Conservation (phyloP, 2,113 vertebrate species). For the Gambusia holbrooki region DNA sequence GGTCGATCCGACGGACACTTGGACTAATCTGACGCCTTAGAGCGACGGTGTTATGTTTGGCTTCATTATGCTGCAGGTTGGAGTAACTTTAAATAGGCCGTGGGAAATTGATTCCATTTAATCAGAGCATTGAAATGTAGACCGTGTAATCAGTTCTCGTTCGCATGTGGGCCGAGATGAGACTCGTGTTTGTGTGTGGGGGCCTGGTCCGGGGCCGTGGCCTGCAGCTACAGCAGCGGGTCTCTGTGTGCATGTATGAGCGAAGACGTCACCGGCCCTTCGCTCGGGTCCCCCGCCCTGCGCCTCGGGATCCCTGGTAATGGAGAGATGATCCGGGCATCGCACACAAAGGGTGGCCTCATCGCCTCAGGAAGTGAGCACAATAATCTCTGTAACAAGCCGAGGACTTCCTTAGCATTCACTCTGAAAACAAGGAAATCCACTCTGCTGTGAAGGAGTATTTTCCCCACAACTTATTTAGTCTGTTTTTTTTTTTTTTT, state of each 20-base stretch:
- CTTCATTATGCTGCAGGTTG: constrained; percentile 55
- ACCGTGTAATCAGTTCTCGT: constrained; percentile 73
- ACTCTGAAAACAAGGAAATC: constrained; percentile 49
- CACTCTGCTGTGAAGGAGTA: neutral
- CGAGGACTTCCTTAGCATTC: constrained; percentile 46
- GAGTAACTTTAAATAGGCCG: constrained; percentile 71
- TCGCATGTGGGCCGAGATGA: constrained; percentile 75
- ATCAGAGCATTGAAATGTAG: constrained; percentile 74
- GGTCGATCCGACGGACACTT: constrained; percentile 19
- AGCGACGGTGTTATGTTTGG: constrained; percentile 40
- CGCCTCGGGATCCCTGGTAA: constrained; percentile 71
- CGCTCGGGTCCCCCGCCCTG: constrained; percentile 66
- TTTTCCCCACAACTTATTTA: neutral
- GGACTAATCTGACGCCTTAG: constrained; percentile 30
- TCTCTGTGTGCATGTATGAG: constrained; percentile 23
- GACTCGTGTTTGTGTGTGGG: constrained; percentile 74
- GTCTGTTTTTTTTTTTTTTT: neutral
- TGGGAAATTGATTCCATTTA: constrained; percentile 71
- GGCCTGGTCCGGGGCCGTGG: constrained; percentile 71
- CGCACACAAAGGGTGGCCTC: constrained; percentile 70
- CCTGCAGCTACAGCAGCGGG: constrained; percentile 61
- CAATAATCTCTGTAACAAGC: constrained; percentile 76
- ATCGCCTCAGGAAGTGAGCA: constrained; percentile 69
- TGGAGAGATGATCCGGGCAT: constrained; percentile 74
- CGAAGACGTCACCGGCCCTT: constrained; percentile 66